Conservation (phyloP, 2,113 vertebrate species). For the Cnemophilus loriae region DNA sequence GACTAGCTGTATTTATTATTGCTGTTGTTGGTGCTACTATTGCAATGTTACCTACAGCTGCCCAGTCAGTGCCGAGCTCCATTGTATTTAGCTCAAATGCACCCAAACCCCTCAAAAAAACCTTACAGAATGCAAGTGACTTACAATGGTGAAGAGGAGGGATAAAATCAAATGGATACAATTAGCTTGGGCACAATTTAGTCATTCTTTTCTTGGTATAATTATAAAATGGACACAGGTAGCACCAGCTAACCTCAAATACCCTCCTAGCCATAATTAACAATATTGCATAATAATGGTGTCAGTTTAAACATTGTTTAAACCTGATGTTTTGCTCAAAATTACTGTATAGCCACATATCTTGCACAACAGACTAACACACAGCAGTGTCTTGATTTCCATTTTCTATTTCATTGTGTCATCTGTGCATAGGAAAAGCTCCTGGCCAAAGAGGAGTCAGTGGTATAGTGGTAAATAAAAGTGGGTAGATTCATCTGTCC, state of each 20-base stretch:
- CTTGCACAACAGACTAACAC: conserved; percentile 27
- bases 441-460: conserved; percentile 18
- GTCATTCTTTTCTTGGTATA: conserved; percentile 33
- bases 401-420: conserved; percentile 31
- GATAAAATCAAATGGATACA: conserved; percentile 42
- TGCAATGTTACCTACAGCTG: neutral
- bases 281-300: conserved; percentile 48
- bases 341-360: conserved; percentile 22
- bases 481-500: conserved; percentile 21
- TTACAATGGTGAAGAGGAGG: neutral
- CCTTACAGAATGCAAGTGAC: neutral
- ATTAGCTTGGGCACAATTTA: conserved; percentile 46
- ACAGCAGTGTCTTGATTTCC: conserved; percentile 6
- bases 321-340: conserved; percentile 21
- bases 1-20: neutral
- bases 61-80: neutral
- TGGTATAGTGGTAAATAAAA: neutral
- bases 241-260: conserved; percentile 43
- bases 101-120: neutral
- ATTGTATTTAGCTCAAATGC: neutral
- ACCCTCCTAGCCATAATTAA: conserved; percentile 55
- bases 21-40: neutral
- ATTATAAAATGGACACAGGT: conserved; percentile 60
- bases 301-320: conserved; percentile 51
- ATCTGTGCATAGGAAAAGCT: conserved; percentile 4